Evolutionary conservation across 2,888 invertebrate genomes (phyloP), one percentile per base, ranked within the genome.

Genomic region (Andrena dorsata): DNA sequence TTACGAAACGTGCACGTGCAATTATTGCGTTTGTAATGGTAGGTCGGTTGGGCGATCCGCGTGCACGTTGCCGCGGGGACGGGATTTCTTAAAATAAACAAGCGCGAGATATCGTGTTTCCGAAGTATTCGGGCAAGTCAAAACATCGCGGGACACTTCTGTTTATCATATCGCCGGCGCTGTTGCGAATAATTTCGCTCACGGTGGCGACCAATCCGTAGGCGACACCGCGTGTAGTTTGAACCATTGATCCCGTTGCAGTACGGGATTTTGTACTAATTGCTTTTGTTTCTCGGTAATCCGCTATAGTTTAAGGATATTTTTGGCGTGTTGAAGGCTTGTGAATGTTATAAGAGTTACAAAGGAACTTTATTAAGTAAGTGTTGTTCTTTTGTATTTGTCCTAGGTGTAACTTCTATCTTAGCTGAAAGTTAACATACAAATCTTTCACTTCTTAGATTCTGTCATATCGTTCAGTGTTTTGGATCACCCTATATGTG

Each of bases 51-150:
- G 41, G 65, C 13, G 53, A 72, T 71, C 28, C 28, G 69, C 69
- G 32, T 58, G 30, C 53, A 23, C n/a, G 56, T 35, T 56, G 20
- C 26, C 71, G 47, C 78, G 75, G 63, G 49, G 76, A 71, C 64
- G 72, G 26, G 28, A 56, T 77, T 70, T 82, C 84, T 84, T 84
- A 84, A 84, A 84, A 84, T 84, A 84, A 84, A 84, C 84, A 82
- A 76, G 64, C 73, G 61, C 51, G 68, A 68, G 68, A 82, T 83
- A 83, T 83, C 83, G 83, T 81, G 76, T 83, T 83, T 83, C 83
- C 81, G 41, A 74, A 74, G 81, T 83, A 77, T 77, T 77, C 77
- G 74, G 61, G 41, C 64, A 83, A 81, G 81, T 81, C 73, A 81
- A 83, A 83, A 83, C 80, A 83, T 58, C 82, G 76, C 20, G 70